Evolutionary conservation across 2,888 invertebrate species (phyloP).

Genomic region (Steinernema carpocapsae): DNA sequence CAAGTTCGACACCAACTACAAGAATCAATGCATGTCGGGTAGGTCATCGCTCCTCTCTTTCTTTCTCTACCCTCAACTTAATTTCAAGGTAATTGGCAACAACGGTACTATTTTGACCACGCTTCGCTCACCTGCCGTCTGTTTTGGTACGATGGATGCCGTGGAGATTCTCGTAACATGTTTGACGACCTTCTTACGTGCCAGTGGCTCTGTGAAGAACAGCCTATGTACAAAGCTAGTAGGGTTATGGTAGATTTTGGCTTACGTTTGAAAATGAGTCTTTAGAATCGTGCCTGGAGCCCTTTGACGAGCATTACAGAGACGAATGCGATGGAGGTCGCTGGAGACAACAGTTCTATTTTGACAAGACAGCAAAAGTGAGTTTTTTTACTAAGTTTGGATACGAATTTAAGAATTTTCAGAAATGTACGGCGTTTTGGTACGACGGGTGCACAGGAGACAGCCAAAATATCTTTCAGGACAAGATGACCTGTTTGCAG

Average conservation of each 20-base stretch:
- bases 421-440: slow-evolving; percentile 65
- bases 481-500: slow-evolving; percentile 55
- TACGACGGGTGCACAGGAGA: slow-evolving; percentile 64
- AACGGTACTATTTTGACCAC: slow-evolving; percentile 66
- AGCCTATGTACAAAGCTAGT: slow-evolving; percentile 63
- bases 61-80: background rate
- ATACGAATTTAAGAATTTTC: no score
- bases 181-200: slow-evolving; percentile 67
- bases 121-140: slow-evolving; percentile 57
- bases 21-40: slow-evolving; percentile 65
- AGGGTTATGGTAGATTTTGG: background rate
- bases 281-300: slow-evolving; percentile 57
- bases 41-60: slow-evolving; percentile 37
- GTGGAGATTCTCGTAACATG: slow-evolving; percentile 57
- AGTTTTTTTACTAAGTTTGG: no score
- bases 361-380: slow-evolving; percentile 57
- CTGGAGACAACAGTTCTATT: slow-evolving; percentile 66
- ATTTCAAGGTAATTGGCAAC: slow-evolving; percentile 62
- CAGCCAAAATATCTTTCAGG: slow-evolving; percentile 63
- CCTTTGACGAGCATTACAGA: slow-evolving; percentile 63
- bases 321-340: slow-evolving; percentile 66
- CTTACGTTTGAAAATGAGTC: background rate
- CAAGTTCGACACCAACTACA: slow-evolving; percentile 64
- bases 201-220: slow-evolving; percentile 67
- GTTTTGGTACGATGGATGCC: slow-evolving; percentile 62